Conservation (phyloP, 1,140 invertebrate species). For the Drosophila ananassae region DNA sequence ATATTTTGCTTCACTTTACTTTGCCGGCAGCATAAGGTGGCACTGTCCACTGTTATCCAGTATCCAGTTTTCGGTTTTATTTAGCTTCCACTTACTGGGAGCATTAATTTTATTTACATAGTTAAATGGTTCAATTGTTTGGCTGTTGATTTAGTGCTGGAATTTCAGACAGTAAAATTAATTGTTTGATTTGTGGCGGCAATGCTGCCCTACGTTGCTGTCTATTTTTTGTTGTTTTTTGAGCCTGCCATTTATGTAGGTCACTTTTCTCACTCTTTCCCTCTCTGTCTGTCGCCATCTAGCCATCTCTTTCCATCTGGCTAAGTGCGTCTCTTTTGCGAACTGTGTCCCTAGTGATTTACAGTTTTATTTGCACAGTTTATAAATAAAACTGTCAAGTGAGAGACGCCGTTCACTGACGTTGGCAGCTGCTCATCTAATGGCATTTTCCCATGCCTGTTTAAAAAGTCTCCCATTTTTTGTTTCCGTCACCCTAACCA, state of each 20-base stretch:
- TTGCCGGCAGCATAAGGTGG: conserved; percentile 53
- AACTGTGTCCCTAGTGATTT: conserved; percentile 54
- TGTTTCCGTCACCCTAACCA: conserved; percentile 19
- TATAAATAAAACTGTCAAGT: conserved; percentile 79
- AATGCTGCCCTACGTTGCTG: conserved; percentile 9
- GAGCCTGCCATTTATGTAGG: conserved; percentile 53
- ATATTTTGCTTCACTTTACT: conserved; percentile 52
- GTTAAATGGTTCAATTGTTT: conserved; percentile 81
- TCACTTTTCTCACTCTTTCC: conserved; percentile 33
- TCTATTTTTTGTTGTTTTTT: conserved; percentile 21
- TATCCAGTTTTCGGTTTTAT: conserved; percentile 8
- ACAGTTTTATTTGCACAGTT: conserved; percentile 80
- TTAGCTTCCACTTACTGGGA: conserved; percentile 12
- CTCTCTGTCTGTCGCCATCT: conserved; percentile 11
- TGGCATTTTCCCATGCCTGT: conserved; percentile 54
- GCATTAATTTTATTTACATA: conserved; percentile 81
- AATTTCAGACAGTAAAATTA: conserved; percentile 78
- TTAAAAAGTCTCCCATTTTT: conserved; percentile 31
- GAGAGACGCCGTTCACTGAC: conserved; percentile 55
- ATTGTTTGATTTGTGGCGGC: conserved; percentile 78
- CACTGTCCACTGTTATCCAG: conserved; percentile 30
- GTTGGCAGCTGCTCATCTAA: conserved; percentile 73
- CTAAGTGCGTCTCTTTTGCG: neutral
- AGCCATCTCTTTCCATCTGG: conserved; percentile 1
- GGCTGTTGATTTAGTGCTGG: conserved; percentile 79